These are phyloP conservation scores for Deroplatys truncata DNA, from an alignment of 2,888 invertebrate species.

Conservation along the genomic window DNA sequence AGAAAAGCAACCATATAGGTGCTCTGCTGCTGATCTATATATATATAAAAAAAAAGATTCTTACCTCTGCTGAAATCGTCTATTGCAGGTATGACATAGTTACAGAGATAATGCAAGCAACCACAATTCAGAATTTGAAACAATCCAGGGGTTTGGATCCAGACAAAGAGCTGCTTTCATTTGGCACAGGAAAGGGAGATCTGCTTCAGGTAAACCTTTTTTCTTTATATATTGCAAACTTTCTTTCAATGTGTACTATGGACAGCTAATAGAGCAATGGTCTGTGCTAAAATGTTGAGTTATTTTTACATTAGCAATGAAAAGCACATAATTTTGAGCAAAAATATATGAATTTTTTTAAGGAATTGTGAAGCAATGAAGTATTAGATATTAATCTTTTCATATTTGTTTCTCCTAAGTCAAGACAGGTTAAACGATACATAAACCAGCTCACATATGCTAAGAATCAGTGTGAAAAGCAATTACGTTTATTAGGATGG, in stretches of 20 bases:
- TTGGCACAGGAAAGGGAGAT: conserved; percentile 66
- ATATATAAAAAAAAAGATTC: no score
- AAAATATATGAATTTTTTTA: no score
- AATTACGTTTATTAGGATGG: conserved; percentile 70
- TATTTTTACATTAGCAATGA: no score
- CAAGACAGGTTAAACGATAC: conserved; percentile 74
- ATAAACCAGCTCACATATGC: conserved; percentile 78
- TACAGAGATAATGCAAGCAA: conserved; percentile 90
- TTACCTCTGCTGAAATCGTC: no score
- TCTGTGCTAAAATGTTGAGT: background rate
- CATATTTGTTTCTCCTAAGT: background rate
- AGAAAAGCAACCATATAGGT: no score
- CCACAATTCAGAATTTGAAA: conserved; percentile 84
- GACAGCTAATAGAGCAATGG: background rate
- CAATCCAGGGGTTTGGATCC: conserved; percentile 74
- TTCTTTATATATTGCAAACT: background rate
- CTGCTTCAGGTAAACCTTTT: conserved; percentile 43
- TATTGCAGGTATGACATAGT: conserved; percentile 72
- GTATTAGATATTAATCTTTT: no score
- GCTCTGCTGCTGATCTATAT: no score
- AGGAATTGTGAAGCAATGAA: no score
- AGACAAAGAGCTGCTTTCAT: conserved; percentile 56
- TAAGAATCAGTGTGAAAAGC: conserved; percentile 75
- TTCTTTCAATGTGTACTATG: background rate
- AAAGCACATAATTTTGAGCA: no score